A percentile compares a stretch with the other conserved stretches of the same genome.
Evolutionary conservation across 2,888 invertebrate species (phyloP).

Genomic region (Scaptomyza cyrtandrae): DNA sequence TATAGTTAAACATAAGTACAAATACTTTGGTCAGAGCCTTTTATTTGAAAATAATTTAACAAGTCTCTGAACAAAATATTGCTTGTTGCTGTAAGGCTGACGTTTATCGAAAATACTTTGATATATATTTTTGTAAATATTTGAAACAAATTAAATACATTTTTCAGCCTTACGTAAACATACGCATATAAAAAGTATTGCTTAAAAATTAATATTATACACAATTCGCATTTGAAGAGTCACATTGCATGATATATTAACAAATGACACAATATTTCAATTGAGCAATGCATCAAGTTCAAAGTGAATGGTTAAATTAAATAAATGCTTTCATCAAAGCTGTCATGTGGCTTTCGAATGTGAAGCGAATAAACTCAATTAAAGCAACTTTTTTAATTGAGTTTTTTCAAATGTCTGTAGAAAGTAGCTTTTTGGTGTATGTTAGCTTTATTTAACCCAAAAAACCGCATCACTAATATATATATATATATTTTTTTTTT

Average conservation of each 20-base stretch:
- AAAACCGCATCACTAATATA: conserved; percentile 33
- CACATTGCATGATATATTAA: conserved; percentile 59
- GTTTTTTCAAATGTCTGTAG: conserved; percentile 25
- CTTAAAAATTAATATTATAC: conserved; percentile 12
- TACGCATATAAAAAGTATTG: conserved; percentile 19
- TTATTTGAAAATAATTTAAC: conserved; percentile 1
- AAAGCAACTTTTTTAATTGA: conserved; percentile 48
- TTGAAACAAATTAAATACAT: not conserved
- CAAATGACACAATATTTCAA: conserved; percentile 22
- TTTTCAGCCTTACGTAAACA: conserved; percentile 29
- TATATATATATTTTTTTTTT: conserved; percentile 41
- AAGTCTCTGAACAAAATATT: conserved; percentile 22
- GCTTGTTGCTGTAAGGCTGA: conserved; percentile 27
- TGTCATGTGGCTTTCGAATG: conserved; percentile 57
- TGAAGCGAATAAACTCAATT: conserved; percentile 44
- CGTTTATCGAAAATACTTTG: not conserved
- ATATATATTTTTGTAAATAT: conserved; percentile 2
- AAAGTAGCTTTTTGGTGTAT: conserved; percentile 43
- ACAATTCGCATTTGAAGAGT: conserved; percentile 50
- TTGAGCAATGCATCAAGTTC: conserved; percentile 24
- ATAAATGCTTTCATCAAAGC: conserved; percentile 17
- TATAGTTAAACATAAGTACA: conserved; percentile 54
- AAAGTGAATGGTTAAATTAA: conserved; percentile 19
- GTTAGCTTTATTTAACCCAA: conserved; percentile 12
- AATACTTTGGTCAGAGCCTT: conserved; percentile 33